Evolutionary conservation across 2,888 invertebrate species (phyloP).

Genomic region (Brassicogethes aeneus): DNA sequence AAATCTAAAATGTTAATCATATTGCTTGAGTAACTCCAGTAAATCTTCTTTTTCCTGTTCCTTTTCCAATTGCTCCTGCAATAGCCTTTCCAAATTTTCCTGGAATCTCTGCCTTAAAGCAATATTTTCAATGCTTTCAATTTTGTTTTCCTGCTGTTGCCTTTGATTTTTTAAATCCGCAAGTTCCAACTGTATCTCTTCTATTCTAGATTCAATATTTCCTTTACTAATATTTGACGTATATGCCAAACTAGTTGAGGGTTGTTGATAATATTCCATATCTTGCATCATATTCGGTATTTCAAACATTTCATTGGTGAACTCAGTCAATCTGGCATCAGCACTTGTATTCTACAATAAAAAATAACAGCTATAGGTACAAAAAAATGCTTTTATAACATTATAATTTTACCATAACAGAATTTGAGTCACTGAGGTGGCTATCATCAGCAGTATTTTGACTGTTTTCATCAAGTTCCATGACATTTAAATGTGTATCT

Average conservation of each 20-base stretch:
- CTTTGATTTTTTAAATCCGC: conserved; percentile 65
- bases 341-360: conserved; percentile 30
- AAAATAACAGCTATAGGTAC: conserved; percentile 4
- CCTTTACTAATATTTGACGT: conserved; percentile 29
- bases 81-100: conserved; percentile 67
- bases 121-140: conserved; percentile 76
- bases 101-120: conserved; percentile 71
- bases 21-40: conserved; percentile 31
- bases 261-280: conserved; percentile 36
- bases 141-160: conserved; percentile 72
- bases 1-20: no score
- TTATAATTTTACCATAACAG: conserved; percentile 39
- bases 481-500: conserved; percentile 56
- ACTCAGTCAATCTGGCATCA: conserved; percentile 46
- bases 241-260: conserved; percentile 24
- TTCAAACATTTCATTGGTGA: conserved; percentile 46
- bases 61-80: conserved; percentile 71
- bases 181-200: conserved; percentile 63
- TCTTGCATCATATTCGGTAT: conserved; percentile 34
- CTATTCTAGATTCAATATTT: conserved; percentile 48
- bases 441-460: conserved; percentile 66
- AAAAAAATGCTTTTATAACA: conserved; percentile 4
- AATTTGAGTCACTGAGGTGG: conserved; percentile 61
- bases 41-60: conserved; percentile 53
- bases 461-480: conserved; percentile 73